These are phyloP conservation scores for Notodonta ziczac DNA, from an alignment of 2,888 invertebrate genomes.

Conservation along the genomic window DNA sequence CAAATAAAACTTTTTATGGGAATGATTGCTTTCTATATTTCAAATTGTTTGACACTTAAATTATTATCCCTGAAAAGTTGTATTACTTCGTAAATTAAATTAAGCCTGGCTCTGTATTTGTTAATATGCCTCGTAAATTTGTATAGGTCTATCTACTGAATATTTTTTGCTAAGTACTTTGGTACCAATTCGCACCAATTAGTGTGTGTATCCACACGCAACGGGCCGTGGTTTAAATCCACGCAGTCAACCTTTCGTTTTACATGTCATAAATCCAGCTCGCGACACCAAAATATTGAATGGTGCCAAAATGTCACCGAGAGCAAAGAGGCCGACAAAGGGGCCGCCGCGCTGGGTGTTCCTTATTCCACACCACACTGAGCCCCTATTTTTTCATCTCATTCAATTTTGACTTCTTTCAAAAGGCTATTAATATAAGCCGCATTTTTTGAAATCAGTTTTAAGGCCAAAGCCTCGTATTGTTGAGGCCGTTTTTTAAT, in stretches of 20 bases:
- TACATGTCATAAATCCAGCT: constrained; percentile 79
- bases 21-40: not conserved
- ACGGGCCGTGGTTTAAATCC: not conserved
- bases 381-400: constrained; percentile 82
- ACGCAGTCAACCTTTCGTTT: constrained; percentile 64
- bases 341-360: constrained; percentile 80
- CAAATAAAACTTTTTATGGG: constrained; percentile 14
- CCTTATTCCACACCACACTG: constrained; percentile 71
- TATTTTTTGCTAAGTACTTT: too few relatives aligned
- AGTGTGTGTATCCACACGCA: not conserved
- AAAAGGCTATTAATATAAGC: constrained; percentile 84
- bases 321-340: constrained; percentile 80
- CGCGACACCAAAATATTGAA: constrained; percentile 83
- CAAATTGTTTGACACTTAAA: not conserved
- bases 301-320: constrained; percentile 84
- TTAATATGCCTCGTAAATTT: too few relatives aligned
- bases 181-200: not conserved
- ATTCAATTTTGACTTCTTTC: constrained; percentile 85
- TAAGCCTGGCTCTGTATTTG: not conserved
- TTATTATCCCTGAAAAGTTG: not conserved
- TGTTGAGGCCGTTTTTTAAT: constrained; percentile 79
- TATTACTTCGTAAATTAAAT: not conserved
- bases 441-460: constrained; percentile 81
- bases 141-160: too few relatives aligned
- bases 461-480: constrained; percentile 76